Conservation (phyloP, 2,797 vertebrate genomes). For the Leucoraja ocellata region DNA sequence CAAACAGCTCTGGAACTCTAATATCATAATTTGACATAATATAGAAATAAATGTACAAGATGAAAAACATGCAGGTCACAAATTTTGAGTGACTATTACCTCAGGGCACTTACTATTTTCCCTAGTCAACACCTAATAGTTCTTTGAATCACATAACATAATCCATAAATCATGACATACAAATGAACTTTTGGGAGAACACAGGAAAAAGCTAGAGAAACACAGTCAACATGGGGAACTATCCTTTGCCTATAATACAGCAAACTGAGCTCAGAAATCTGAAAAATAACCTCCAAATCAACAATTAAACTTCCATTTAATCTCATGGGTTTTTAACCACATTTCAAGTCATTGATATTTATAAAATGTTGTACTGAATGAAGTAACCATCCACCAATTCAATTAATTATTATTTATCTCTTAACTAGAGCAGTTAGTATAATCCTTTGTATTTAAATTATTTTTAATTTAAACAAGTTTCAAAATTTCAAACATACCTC, state of each 20-base stretch:
- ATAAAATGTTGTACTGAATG: background rate
- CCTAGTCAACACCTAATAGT: background rate
- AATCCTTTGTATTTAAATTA: background rate
- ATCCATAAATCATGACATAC: background rate
- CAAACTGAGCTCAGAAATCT: background rate
- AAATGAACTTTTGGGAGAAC: background rate
- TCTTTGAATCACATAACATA: background rate
- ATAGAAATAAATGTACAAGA: background rate
- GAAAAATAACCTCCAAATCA: background rate
- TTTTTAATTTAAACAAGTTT: background rate
- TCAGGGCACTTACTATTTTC: background rate
- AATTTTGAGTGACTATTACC: background rate
- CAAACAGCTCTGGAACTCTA: background rate
- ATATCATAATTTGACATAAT: background rate
- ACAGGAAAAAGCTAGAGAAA: background rate
- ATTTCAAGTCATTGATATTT: background rate
- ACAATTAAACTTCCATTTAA: background rate
- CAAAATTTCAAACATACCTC: slow-evolving; percentile 64
- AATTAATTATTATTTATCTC: background rate
- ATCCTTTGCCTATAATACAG: background rate
- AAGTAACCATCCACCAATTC: background rate
- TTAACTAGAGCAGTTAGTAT: background rate
- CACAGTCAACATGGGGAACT: background rate
- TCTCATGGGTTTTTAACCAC: background rate
- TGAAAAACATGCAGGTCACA: background rate